Conservation (phyloP, 2,888 invertebrate species). For the Rhingia rostrata region DNA sequence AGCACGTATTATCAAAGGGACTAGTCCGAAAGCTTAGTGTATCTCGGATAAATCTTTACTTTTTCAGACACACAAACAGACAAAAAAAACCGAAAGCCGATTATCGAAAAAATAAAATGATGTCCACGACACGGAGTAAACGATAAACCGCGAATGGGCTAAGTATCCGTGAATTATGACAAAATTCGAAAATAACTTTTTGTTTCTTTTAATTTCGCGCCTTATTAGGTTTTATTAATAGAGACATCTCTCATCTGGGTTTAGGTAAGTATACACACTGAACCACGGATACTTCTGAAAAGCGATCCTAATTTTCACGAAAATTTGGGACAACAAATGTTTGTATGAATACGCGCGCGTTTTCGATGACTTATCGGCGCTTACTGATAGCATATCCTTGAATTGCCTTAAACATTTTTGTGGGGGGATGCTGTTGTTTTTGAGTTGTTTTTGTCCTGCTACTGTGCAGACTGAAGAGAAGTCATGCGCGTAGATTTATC, state of each 20-base stretch:
- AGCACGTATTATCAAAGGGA: slow-evolving; percentile 36
- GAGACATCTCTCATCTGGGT: background rate
- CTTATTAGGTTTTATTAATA: slow-evolving; percentile 43
- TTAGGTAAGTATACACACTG: background rate
- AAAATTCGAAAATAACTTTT: slow-evolving; percentile 6
- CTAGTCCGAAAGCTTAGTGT: slow-evolving; percentile 34
- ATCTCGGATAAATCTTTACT: slow-evolving; percentile 13
- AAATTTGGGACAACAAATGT: slow-evolving; percentile 16
- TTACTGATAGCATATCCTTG: slow-evolving; percentile 74
- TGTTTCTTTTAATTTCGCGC: slow-evolving; percentile 64
- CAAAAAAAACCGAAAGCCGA: slow-evolving; percentile 32
- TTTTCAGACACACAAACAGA: background rate
- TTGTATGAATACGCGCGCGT: slow-evolving; percentile 60
- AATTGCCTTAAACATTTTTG: slow-evolving; percentile 46
- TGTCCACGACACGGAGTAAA: slow-evolving; percentile 4
- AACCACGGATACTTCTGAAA: slow-evolving; percentile 2
- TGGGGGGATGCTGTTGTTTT: slow-evolving; percentile 63
- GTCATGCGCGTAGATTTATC: slow-evolving; percentile 43
- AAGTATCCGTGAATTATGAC: slow-evolving; percentile 28
- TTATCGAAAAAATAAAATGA: slow-evolving; percentile 43
- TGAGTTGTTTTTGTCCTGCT: slow-evolving; percentile 17
- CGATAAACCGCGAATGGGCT: background rate
- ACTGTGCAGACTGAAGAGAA: slow-evolving; percentile 58
- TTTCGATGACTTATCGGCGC: slow-evolving; percentile 70
- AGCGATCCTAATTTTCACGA: slow-evolving; percentile 20